Evolutionary conservation across 2,888 invertebrate genomes (phyloP).

Genomic region (Heliconius sara): DNA sequence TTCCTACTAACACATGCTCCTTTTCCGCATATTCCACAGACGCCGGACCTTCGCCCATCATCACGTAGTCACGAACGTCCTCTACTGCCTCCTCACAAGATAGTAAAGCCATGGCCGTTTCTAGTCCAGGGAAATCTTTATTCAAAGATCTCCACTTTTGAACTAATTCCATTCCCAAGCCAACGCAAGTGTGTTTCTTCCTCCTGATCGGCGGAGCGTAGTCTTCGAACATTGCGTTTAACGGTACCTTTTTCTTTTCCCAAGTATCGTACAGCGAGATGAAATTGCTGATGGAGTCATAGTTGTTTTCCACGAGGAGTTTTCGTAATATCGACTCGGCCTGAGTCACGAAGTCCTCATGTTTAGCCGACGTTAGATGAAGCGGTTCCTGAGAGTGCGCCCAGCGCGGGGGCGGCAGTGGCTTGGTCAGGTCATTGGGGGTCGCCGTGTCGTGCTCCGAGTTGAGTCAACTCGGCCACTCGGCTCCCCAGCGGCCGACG

Average conservation of each 20-base stretch:
- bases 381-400: conserved; percentile 61
- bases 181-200: conserved; percentile 94
- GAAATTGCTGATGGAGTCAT: conserved; percentile 95
- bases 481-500: conserved; percentile 95
- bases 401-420: conserved; percentile 71
- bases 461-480: conserved; percentile 99
- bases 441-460: conserved; percentile 69
- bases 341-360: conserved; percentile 91
- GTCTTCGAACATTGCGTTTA: conserved; percentile 89
- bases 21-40: conserved; percentile 89
- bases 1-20: conserved; percentile 93
- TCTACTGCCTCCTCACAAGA: conserved; percentile 94
- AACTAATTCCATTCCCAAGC: conserved; percentile 91
- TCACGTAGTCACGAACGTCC: conserved; percentile 83
- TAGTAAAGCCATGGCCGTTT: conserved; percentile 85
- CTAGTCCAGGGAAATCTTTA: conserved; percentile 86
- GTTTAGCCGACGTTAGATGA: conserved; percentile 79
- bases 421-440: conserved; percentile 62
- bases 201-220: conserved; percentile 91
- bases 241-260: conserved; percentile 82
- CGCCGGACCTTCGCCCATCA: conserved; percentile 81
- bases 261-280: conserved; percentile 87
- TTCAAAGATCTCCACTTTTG: conserved; percentile 85
- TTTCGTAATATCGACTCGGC: conserved; percentile 92
- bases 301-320: conserved; percentile 92